phyloP scores from a whole-genome alignment of 2,888 invertebrate species.

The Eupithecia vulgata region DNA sequence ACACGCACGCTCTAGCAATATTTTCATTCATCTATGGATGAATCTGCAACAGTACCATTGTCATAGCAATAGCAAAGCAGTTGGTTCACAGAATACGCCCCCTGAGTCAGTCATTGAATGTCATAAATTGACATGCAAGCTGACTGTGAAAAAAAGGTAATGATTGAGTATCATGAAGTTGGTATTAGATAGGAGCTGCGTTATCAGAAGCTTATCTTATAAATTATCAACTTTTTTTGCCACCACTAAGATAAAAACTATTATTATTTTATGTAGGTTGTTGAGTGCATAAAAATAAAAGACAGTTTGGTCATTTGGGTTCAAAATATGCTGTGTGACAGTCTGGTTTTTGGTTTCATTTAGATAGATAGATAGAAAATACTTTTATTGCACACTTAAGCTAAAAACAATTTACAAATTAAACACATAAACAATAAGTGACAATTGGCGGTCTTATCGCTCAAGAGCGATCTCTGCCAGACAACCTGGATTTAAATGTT shows the following conservation, averaged over 20 bases:
- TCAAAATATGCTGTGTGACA: not conserved
- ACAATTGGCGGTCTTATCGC: too few species aligned
- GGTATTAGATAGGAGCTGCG: not conserved
- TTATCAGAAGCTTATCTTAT: slow-evolving; percentile 33
- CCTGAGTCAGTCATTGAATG: not conserved
- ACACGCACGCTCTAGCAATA: too few species aligned
- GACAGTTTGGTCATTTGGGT: not conserved
- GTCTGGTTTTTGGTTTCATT: not conserved
- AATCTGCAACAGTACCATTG: too few species aligned
- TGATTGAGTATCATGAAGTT: slow-evolving; percentile 5
- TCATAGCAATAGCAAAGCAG: too few species aligned
- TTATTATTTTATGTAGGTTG: not conserved
- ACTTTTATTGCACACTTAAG: too few species aligned
- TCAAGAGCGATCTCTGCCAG: too few species aligned
- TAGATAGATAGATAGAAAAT: too few species aligned
- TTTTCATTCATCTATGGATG: too few species aligned
- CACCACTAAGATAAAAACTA: slow-evolving; percentile 4
- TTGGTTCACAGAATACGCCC: too few species aligned
- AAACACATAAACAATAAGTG: too few species aligned
- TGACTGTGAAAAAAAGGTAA: not conserved
- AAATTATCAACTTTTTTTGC: slow-evolving; percentile 38
- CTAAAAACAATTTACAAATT: too few species aligned
- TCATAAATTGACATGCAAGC: not conserved
- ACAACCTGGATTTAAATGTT: too few species aligned
- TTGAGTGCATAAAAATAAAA: not conserved